These are phyloP conservation scores for Hedya salicella DNA, from an alignment of 2,888 invertebrate genomes.

Conservation along the genomic window DNA sequence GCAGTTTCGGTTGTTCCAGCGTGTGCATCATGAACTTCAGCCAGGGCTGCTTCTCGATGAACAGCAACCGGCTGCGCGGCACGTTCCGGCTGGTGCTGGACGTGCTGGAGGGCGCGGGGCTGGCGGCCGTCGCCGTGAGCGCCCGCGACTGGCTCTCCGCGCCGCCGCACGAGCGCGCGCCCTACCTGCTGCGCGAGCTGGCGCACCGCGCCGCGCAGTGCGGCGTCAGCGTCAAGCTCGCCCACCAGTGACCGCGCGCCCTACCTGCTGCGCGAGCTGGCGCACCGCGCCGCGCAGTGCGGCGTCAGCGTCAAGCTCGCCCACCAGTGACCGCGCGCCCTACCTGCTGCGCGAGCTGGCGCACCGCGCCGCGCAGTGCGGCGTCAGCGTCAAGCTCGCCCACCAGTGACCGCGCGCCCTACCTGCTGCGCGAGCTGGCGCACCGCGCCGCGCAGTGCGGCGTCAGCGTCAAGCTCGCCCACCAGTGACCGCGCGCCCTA, in stretches of 20 bases:
- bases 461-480: background rate
- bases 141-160: slow-evolving; percentile 81
- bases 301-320: slow-evolving; percentile 5
- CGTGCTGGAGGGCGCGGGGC: slow-evolving; percentile 84
- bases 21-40: slow-evolving; percentile 84
- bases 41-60: slow-evolving; percentile 83
- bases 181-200: slow-evolving; percentile 86
- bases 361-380: slow-evolving; percentile 47
- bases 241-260: slow-evolving; percentile 82
- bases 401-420: slow-evolving; percentile 85
- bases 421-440: slow-evolving; percentile 83
- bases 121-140: slow-evolving; percentile 83
- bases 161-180: slow-evolving; percentile 85
- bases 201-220: slow-evolving; percentile 50
- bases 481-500: slow-evolving; percentile 77
- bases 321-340: slow-evolving; percentile 82
- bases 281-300: slow-evolving; percentile 48
- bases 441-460: slow-evolving; percentile 48
- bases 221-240: slow-evolving; percentile 6
- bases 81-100: slow-evolving; percentile 80
- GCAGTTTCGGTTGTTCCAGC: slow-evolving; percentile 70
- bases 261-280: slow-evolving; percentile 85
- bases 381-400: background rate
- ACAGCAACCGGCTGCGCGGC: slow-evolving; percentile 84
- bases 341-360: slow-evolving; percentile 85